Conservation (phyloP, 2,797 vertebrate species). For the Acipenser oxyrinchus region DNA sequence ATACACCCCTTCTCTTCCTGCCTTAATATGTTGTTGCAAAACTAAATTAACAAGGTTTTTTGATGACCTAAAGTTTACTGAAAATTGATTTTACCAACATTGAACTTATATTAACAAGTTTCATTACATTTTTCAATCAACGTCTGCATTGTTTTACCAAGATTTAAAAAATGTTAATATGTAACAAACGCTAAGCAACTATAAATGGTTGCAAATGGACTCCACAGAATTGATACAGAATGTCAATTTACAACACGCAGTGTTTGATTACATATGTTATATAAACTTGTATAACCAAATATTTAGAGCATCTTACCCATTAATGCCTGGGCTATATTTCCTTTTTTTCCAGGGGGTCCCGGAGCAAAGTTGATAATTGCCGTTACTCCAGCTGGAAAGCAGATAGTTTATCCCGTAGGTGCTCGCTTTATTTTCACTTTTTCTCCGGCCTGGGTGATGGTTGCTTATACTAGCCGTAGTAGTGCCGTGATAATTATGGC, state of each 20-base stretch:
- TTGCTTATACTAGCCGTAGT: conserved; percentile 33
- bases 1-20: no score
- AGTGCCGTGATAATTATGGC: conserved; percentile 41
- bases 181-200: no score
- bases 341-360: conserved; percentile 92
- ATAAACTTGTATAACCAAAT: neutral
- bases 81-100: no score
- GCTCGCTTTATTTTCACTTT: conserved; percentile 95
- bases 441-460: conserved; percentile 82
- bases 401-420: conserved; percentile 92
- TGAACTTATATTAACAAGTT: no score
- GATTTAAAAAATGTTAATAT: no score
- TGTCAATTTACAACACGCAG: neutral
- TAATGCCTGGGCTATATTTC: conserved; percentile 79
- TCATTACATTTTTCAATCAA: no score
- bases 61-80: no score
- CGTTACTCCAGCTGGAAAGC: conserved; percentile 73
- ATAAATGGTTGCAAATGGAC: no score
- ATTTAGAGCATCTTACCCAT: conserved; percentile 70
- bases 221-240: no score
- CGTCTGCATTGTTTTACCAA: no score
- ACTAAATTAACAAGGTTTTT: no score
- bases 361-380: conserved; percentile 55
- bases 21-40: no score
- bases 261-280: neutral